These are phyloP conservation scores for Tetrapedia diversipes DNA, from an alignment of 2,888 invertebrate genomes.

Conservation along the genomic window DNA sequence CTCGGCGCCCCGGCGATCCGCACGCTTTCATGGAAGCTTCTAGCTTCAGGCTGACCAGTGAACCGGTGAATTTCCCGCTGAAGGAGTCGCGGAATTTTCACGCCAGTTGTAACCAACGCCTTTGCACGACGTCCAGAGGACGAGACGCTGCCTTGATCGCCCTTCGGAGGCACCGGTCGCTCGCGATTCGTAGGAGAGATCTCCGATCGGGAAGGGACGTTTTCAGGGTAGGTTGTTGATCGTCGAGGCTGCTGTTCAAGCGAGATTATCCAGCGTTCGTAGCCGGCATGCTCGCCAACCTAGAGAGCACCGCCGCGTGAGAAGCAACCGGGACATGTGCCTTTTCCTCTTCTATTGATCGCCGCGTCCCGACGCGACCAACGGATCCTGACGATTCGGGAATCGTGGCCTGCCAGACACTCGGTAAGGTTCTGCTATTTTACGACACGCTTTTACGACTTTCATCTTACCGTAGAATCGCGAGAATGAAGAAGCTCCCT, in stretches of 20 bases:
- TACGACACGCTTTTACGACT: not conserved
- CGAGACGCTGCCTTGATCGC: no score
- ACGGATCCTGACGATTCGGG: slow-evolving; percentile 71
- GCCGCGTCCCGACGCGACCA: slow-evolving; percentile 70
- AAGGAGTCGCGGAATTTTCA: no score
- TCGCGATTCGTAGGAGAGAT: no score
- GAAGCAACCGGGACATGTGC: slow-evolving; percentile 74
- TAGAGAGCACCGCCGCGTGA: slow-evolving; percentile 61
- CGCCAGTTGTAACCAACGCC: not conserved
- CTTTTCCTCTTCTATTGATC: slow-evolving; percentile 79
- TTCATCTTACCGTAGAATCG: not conserved
- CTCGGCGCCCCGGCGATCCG: not conserved
- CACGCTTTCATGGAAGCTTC: slow-evolving; percentile 14
- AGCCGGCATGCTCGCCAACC: slow-evolving; percentile 32
- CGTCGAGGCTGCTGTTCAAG: no score
- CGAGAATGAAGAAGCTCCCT: not conserved
- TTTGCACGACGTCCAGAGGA: not conserved
- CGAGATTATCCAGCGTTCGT: slow-evolving; percentile 26
- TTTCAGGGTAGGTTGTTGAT: not conserved
- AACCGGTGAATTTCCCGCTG: slow-evolving; percentile 12
- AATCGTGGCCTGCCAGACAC: slow-evolving; percentile 41
- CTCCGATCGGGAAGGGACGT: no score
- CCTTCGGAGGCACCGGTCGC: no score
- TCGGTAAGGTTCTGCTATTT: slow-evolving; percentile 55
- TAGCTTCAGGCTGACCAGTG: slow-evolving; percentile 13